Percentiles rank a stretch among this genome's conserved stretches.
Evolutionary conservation across 2,888 invertebrate genomes (phyloP).

Genomic region (Atherix ibis): DNA sequence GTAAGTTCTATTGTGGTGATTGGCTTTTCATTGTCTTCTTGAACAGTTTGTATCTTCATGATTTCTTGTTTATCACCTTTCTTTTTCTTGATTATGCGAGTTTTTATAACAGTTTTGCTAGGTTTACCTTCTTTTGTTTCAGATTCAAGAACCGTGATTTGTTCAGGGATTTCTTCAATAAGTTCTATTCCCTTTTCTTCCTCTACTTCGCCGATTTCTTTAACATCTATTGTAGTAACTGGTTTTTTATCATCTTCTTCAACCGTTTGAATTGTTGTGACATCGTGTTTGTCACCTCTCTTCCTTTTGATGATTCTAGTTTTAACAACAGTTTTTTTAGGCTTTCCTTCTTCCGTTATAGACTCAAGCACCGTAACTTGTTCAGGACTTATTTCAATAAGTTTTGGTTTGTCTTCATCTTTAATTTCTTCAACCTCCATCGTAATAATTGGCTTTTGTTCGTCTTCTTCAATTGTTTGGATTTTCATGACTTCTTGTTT

Average conservation of each 20-base stretch:
- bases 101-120: slow-evolving; percentile 29
- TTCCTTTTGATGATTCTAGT: slow-evolving; percentile 17
- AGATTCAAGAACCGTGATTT: slow-evolving; percentile 24
- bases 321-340: slow-evolving; percentile 21
- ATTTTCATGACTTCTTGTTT: slow-evolving; percentile 30
- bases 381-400: slow-evolving; percentile 14
- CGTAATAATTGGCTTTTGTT: slow-evolving; percentile 25
- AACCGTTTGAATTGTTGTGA: slow-evolving; percentile 31
- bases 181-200: slow-evolving; percentile 6
- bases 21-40: slow-evolving; percentile 33
- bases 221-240: slow-evolving; percentile 20
- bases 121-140: slow-evolving; percentile 30
- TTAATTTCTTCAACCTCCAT: slow-evolving; percentile 13
- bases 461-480: slow-evolving; percentile 28
- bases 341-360: slow-evolving; percentile 18
- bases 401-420: slow-evolving; percentile 17
- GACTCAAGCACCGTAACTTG: slow-evolving; percentile 13
- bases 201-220: slow-evolving; percentile 11
- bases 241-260: slow-evolving; percentile 27
- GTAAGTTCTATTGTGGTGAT: slow-evolving; percentile 22
- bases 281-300: slow-evolving; percentile 22
- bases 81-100: slow-evolving; percentile 34
- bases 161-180: slow-evolving; percentile 25
- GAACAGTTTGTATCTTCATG: slow-evolving; percentile 28
- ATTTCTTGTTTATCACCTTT: slow-evolving; percentile 29